Conservation (phyloP, 53 echinoderm and acorn worm species). For the Henricia sp. region DNA sequence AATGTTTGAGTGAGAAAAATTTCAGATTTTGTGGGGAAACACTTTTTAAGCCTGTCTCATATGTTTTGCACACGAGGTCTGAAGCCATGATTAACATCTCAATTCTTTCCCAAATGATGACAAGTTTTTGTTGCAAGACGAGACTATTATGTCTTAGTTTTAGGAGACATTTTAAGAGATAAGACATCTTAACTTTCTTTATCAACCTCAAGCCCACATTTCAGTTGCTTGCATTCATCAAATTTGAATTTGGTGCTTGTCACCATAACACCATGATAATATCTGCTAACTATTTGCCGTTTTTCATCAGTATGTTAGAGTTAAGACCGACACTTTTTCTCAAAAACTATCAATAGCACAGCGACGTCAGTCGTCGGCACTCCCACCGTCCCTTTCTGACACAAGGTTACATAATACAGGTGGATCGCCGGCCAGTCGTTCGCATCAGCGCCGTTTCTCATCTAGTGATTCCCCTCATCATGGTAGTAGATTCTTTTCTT, state of each 20-base stretch:
- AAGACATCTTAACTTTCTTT: not conserved
- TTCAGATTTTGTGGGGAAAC: no score
- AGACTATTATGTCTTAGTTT: not conserved
- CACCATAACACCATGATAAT: not conserved
- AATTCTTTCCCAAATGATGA: no score
- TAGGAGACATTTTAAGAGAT: not conserved
- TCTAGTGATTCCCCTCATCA: constrained; percentile 45
- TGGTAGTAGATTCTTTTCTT: constrained; percentile 44
- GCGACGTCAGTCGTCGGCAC: constrained; percentile 13
- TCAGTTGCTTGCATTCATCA: not conserved
- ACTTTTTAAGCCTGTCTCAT: no score
- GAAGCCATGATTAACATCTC: no score
- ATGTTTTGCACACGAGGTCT: no score
- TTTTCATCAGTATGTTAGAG: not conserved
- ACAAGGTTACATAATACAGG: constrained; percentile 32
- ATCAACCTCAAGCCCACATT: not conserved
- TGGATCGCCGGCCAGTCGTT: not conserved
- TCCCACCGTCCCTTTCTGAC: constrained; percentile 41
- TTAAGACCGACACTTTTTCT: constrained; percentile 5
- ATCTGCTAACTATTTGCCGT: no score
- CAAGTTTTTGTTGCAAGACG: constrained; percentile 7
- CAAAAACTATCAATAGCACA: constrained; percentile 5
- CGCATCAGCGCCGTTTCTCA: constrained; percentile 34
- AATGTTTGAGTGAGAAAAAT: no score
- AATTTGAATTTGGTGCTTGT: not conserved